phyloP scores from a whole-genome alignment of 53 echinoderm and acorn worm genomes.

The Holothuria scabra region DNA sequence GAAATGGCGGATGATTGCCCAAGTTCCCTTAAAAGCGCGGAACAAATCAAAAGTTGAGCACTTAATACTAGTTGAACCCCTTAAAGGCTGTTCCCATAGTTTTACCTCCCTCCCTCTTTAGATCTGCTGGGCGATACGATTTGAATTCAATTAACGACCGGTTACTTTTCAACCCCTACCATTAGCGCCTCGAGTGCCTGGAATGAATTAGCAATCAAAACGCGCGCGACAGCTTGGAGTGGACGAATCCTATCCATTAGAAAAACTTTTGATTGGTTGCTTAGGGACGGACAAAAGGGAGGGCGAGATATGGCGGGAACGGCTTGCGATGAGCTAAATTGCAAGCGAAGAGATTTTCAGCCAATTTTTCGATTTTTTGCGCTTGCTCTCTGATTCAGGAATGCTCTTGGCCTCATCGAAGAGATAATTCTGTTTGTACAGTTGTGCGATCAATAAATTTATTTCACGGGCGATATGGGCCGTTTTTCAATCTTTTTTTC shows the following conservation, averaged over 20 bases:
- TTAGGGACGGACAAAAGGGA: conserved; percentile 22
- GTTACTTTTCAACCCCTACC: conserved; percentile 26
- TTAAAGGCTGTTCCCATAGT: conserved; percentile 32
- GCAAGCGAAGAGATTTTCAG: conserved; percentile 66
- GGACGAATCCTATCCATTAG: conserved; percentile 3
- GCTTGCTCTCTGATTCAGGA: conserved; percentile 79
- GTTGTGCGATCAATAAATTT: conserved; percentile 85
- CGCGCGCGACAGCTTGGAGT: conserved; percentile 6
- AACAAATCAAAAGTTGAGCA: conserved; percentile 40
- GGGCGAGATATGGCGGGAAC: conserved; percentile 14
- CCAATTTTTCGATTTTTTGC: conserved; percentile 62
- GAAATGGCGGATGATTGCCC: conserved; percentile 43
- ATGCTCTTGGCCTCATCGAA: conserved; percentile 66
- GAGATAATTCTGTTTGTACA: conserved; percentile 96
- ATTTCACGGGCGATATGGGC: conserved; percentile 74
- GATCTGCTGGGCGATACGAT: conserved; percentile 24
- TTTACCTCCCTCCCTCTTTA: conserved; percentile 40
- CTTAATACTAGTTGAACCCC: conserved; percentile 56
- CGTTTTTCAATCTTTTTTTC: conserved; percentile 51
- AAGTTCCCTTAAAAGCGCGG: conserved; percentile 50
- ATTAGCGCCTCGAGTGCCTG: conserved; percentile 29
- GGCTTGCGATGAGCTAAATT: conserved; percentile 42
- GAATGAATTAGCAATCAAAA: not conserved
- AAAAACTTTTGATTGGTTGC: conserved; percentile 42
- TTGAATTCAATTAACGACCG: conserved; percentile 25